Conservation (phyloP, 2,888 invertebrate species). For the Molanna angustata region DNA sequence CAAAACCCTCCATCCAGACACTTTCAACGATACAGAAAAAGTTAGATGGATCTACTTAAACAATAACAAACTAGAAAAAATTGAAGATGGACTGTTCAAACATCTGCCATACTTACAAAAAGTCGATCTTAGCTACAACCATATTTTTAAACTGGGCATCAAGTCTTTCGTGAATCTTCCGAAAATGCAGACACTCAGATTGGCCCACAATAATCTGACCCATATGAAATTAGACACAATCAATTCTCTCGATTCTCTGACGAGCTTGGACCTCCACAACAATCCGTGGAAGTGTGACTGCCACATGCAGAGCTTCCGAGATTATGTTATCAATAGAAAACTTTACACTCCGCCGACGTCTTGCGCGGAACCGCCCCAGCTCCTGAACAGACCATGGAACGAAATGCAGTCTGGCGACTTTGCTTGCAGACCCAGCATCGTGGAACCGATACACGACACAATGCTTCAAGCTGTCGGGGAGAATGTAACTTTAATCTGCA, state of each 20-base stretch:
- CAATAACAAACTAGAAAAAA: conserved; percentile 68
- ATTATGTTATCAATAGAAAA: conserved; percentile 70
- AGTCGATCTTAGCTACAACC: conserved; percentile 75
- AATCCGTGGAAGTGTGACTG: conserved; percentile 93
- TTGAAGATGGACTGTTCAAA: conserved; percentile 75
- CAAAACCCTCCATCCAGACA: conserved; percentile 61
- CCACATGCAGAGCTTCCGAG: conserved; percentile 72
- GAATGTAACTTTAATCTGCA: conserved; percentile 71
- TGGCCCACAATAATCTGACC: conserved; percentile 73
- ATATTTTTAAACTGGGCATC: conserved; percentile 64
- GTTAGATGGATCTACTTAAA: conserved; percentile 71
- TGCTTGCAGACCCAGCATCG: conserved; percentile 77
- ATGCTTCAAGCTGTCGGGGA: conserved; percentile 61
- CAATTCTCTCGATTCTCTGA: conserved; percentile 62
- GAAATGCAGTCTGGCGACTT: conserved; percentile 69
- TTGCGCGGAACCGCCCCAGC: conserved; percentile 66
- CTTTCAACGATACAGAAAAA: conserved; percentile 68
- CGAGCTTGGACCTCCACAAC: conserved; percentile 70
- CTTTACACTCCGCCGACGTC: conserved; percentile 73
- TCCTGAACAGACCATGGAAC: conserved; percentile 71
- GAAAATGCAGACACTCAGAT: conserved; percentile 63
- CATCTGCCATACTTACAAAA: conserved; percentile 71
- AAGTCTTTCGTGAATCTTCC: conserved; percentile 70
- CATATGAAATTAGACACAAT: conserved; percentile 65
- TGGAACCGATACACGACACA: conserved; percentile 59